Conservation (phyloP, 2,888 invertebrate genomes). For the Drosophila niveifrons region DNA sequence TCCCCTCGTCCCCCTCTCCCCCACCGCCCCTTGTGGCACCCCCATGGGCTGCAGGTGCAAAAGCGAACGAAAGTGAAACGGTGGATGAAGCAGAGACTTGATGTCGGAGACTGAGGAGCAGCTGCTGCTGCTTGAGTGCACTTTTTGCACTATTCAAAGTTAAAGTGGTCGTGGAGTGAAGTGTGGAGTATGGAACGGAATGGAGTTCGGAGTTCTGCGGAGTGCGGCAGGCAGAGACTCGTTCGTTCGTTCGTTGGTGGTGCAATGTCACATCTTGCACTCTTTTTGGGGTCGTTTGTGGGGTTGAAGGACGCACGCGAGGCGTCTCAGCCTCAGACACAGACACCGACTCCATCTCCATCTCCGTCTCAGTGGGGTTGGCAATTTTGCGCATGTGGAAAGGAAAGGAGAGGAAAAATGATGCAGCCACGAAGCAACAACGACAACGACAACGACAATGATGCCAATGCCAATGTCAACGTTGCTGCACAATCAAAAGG, state of each 20-base stretch:
- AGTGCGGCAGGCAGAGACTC: slow-evolving; percentile 7
- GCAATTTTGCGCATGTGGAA: slow-evolving; percentile 18
- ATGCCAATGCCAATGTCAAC: slow-evolving; percentile 40
- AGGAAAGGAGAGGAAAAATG: slow-evolving; percentile 3
- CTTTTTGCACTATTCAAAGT: slow-evolving; percentile 80
- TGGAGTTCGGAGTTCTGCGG: background rate
- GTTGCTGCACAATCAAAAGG: slow-evolving; percentile 39
- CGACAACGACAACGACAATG: slow-evolving; percentile 6
- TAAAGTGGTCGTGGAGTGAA: slow-evolving; percentile 39
- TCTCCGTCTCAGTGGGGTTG: slow-evolving; percentile 36
- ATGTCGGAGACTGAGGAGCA: slow-evolving; percentile 14
- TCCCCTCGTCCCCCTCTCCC: slow-evolving; percentile 14
- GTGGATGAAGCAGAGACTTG: slow-evolving; percentile 57
- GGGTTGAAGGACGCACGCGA: slow-evolving; percentile 66
- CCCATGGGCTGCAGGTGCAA: slow-evolving; percentile 64
- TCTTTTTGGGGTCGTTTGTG: slow-evolving; percentile 46
- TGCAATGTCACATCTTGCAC: slow-evolving; percentile 50
- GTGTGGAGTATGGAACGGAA: slow-evolving; percentile 1
- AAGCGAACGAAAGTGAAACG: slow-evolving; percentile 71
- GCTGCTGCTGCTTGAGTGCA: slow-evolving; percentile 73
- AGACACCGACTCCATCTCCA: too few relatives aligned
- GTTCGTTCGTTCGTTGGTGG: slow-evolving; percentile 41
- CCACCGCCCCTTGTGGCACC: background rate
- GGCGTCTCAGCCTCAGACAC: slow-evolving; percentile 29
- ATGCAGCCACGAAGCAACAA: background rate